Evolutionary conservation across 2,113 vertebrate genomes (phyloP).

Genomic region (Mastomys coucha): DNA sequence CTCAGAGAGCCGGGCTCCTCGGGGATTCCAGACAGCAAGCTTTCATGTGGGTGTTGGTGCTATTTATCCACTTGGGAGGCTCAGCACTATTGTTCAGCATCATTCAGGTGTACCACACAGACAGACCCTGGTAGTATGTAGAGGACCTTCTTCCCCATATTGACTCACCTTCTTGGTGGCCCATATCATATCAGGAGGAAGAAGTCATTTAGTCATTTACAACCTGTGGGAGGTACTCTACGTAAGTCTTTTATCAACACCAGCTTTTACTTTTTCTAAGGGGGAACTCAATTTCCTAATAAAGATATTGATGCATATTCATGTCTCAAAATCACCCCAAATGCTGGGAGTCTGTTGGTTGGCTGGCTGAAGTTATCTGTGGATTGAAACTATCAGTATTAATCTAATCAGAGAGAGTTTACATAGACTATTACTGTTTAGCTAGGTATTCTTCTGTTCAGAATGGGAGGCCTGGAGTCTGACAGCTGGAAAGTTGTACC

Average conservation of each 20-base stretch:
- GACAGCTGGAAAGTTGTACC: slow-evolving; percentile 61
- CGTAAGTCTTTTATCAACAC: not conserved
- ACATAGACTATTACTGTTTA: not conserved
- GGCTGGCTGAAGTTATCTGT: slow-evolving; percentile 9
- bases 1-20: not conserved
- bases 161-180: not conserved
- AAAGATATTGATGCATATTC: not conserved
- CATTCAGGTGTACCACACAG: not conserved
- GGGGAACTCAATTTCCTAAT: not conserved
- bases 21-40: not conserved
- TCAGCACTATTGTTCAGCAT: not conserved
- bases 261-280: slow-evolving; percentile 9
- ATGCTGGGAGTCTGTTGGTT: slow-evolving; percentile 43
- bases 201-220: slow-evolving; percentile 26
- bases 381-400: slow-evolving; percentile 44
- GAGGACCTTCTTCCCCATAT: not conserved
- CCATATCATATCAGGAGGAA: not conserved
- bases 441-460: slow-evolving; percentile 19
- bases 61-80: not conserved
- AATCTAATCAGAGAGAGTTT: slow-evolving; percentile 54
- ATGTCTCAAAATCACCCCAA: slow-evolving; percentile 20
- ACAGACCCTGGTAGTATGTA: not conserved
- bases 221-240: not conserved
- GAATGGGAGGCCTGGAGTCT: not conserved
- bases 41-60: not conserved